Evolutionary conservation across 2,888 invertebrate species (phyloP).

Genomic region (Brenthis daphne): DNA sequence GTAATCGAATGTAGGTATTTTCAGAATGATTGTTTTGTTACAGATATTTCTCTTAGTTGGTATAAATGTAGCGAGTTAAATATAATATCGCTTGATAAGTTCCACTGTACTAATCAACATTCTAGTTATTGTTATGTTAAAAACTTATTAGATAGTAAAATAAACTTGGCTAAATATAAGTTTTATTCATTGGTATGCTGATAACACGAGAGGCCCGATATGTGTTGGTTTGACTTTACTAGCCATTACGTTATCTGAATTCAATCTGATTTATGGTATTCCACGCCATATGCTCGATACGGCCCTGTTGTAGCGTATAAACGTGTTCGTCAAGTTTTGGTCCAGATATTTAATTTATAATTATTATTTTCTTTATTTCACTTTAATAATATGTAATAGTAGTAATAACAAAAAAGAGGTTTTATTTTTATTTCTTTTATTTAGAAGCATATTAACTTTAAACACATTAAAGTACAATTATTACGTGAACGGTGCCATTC

Average conservation of each 20-base stretch:
- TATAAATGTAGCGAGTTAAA: too few relatives aligned
- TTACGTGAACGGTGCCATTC: too few relatives aligned
- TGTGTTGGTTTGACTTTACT: conserved; percentile 22
- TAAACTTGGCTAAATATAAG: conserved; percentile 8
- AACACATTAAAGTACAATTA: too few relatives aligned
- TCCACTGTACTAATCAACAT: too few relatives aligned
- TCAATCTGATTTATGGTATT: conserved; percentile 48
- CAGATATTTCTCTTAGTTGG: too few relatives aligned
- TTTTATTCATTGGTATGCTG: conserved; percentile 8
- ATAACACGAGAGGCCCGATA: conserved; percentile 22
- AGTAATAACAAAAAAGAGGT: too few relatives aligned
- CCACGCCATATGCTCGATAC: conserved; percentile 40
- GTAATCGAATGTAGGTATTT: conserved; percentile 20
- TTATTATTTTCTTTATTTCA: too few relatives aligned
- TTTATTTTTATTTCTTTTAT: too few relatives aligned
- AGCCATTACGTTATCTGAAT: conserved; percentile 42
- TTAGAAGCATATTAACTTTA: too few relatives aligned
- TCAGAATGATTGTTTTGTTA: background rate
- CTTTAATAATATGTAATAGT: too few relatives aligned
- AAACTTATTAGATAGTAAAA: background rate
- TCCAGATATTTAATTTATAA: conserved; percentile 11
- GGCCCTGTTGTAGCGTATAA: conserved; percentile 30
- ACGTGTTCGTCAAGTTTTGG: conserved; percentile 22
- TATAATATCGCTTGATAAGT: too few relatives aligned
- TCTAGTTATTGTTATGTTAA: background rate